A percentile compares a stretch with the other conserved stretches of the same genome.
phyloP scores from a whole-genome alignment of 2,888 invertebrate genomes.

The Drosophila prostipennis region DNA sequence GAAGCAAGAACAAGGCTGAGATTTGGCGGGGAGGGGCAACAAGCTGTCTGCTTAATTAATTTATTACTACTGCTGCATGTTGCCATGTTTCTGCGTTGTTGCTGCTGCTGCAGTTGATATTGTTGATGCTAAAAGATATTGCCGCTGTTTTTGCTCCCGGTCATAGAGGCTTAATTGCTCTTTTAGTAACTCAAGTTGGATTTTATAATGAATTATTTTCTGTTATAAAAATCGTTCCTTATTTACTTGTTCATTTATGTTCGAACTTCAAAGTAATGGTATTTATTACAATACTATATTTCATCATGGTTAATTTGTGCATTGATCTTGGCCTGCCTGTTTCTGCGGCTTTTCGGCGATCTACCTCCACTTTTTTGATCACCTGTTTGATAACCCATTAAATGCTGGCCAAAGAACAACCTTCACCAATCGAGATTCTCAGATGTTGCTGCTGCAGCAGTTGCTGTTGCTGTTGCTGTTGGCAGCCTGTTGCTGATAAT shows the following conservation, averaged over 20 bases:
- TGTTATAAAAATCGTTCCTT: not conserved
- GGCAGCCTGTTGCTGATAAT: conserved; percentile 56
- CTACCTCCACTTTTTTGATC: conserved; percentile 15
- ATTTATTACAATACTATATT: too few relatives aligned
- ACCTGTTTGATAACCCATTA: conserved; percentile 40
- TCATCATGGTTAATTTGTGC: not conserved
- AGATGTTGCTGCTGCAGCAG: conserved; percentile 25
- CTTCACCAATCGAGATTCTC: conserved; percentile 27
- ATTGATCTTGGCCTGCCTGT: not conserved
- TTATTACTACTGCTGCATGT: conserved; percentile 6
- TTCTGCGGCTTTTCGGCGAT: not conserved
- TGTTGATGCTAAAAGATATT: not conserved
- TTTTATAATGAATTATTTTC: too few relatives aligned
- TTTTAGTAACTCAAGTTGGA: not conserved
- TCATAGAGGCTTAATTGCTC: not conserved
- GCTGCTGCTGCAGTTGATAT: not conserved
- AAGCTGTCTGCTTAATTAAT: conserved; percentile 19
- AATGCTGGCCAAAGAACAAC: conserved; percentile 37
- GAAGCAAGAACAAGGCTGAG: not conserved
- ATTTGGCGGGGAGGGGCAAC: not conserved
- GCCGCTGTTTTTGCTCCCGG: conserved; percentile 1
- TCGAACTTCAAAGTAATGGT: not conserved
- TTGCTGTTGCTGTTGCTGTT: conserved; percentile 33
- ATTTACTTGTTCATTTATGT: not conserved
- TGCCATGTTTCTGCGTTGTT: not conserved